These are phyloP conservation scores for Hippopotamus amphibius DNA, from an alignment of 2,113 vertebrate species.

Conservation along the genomic window DNA sequence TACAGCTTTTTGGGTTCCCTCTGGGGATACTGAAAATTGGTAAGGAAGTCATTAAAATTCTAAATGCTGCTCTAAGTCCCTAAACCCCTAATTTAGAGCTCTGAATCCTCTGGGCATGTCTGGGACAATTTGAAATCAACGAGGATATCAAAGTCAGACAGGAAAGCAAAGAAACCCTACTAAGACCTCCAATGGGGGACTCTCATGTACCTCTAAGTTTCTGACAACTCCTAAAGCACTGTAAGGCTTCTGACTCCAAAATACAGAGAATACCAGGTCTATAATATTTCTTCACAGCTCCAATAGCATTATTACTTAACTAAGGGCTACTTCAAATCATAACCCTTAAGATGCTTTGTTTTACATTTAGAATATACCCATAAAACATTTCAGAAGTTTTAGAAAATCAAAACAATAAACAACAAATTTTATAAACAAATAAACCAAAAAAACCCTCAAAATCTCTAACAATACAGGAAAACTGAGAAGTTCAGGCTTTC, in stretches of 20 bases:
- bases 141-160: neutral
- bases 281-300: neutral
- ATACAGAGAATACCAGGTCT: neutral
- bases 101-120: constrained; percentile 27
- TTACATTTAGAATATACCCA: neutral
- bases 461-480: neutral
- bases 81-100: constrained; percentile 15
- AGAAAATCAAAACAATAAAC: neutral
- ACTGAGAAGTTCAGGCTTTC: neutral
- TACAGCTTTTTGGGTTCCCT: constrained; percentile 19
- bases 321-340: neutral
- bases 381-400: constrained; percentile 22
- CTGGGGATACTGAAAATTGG: neutral
- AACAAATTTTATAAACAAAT: neutral
- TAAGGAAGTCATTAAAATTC: constrained; percentile 54
- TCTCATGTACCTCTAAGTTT: neutral
- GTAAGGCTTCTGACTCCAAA: neutral
- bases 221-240: neutral
- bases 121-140: constrained; percentile 45
- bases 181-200: neutral
- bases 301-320: neutral
- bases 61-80: constrained; percentile 27
- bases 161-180: constrained; percentile 43
- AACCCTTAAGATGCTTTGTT: neutral
- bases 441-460: neutral